phyloP scores from a whole-genome alignment of 1,140 invertebrate species.

The Triops cancriformis region DNA sequence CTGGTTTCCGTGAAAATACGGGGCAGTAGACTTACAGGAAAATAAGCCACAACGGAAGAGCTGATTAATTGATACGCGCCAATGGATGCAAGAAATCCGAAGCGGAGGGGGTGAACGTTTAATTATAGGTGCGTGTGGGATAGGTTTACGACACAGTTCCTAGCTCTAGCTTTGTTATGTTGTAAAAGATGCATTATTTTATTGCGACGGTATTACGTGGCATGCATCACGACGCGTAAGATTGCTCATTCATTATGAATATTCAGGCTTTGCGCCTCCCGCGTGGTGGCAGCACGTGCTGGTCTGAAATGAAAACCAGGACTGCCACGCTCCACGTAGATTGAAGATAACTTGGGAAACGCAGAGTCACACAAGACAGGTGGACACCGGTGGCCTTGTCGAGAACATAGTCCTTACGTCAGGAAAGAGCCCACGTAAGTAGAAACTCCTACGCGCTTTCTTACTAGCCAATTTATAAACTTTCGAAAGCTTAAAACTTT shows the following conservation, averaged over 20 bases:
- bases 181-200: not conserved
- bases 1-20: no score
- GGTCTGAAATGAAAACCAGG: not conserved
- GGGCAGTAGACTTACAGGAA: no score
- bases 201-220: not conserved
- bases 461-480: no score
- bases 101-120: no score
- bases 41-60: no score
- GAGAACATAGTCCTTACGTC: not conserved
- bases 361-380: not conserved
- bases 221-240: not conserved
- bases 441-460: not conserved
- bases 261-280: not conserved
- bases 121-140: no score
- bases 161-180: not conserved
- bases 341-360: not conserved
- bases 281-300: not conserved
- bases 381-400: not conserved
- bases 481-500: no score
- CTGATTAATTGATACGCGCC: no score
- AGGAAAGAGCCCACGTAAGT: not conserved
- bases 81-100: no score
- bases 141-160: not conserved
- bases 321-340: not conserved
- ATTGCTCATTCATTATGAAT: not conserved